phyloP scores from a whole-genome alignment of 1,140 invertebrate species.

The Drosophila funebris region DNA sequence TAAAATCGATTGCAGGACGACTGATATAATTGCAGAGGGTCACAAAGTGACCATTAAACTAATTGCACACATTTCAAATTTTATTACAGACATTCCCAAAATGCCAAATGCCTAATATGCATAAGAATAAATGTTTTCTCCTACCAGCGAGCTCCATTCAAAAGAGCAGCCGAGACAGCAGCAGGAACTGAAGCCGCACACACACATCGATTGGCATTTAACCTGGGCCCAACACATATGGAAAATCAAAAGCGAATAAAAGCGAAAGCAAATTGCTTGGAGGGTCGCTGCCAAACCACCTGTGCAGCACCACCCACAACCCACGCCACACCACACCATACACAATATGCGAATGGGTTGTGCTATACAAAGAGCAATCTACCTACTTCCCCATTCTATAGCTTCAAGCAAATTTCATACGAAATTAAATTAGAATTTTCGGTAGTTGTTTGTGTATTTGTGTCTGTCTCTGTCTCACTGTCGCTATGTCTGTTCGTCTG shows the following conservation, averaged over 20 bases:
- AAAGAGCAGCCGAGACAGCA: constrained; percentile 15
- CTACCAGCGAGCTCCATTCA: not conserved
- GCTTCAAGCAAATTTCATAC: constrained; percentile 60
- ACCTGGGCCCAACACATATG: constrained; percentile 33
- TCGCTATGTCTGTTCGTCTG: constrained; percentile 16
- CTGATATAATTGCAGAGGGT: not conserved
- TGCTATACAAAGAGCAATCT: constrained; percentile 38
- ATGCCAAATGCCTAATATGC: constrained; percentile 57
- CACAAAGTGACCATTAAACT: constrained; percentile 55
- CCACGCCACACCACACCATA: not conserved
- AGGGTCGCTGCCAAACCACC: constrained; percentile 36
- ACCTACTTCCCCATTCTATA: not conserved
- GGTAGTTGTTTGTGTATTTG: constrained; percentile 39
- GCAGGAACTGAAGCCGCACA: constrained; percentile 1
- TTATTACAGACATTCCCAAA: constrained; percentile 49
- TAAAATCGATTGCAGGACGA: not conserved
- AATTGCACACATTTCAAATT: constrained; percentile 64
- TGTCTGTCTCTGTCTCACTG: constrained; percentile 5
- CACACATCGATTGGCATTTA: constrained; percentile 38
- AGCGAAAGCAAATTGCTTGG: constrained; percentile 70
- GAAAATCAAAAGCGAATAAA: constrained; percentile 64
- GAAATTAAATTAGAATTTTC: constrained; percentile 77
- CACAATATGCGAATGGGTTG: constrained; percentile 12
- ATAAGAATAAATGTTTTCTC: constrained; percentile 51
- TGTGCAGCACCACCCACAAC: constrained; percentile 3